Evolutionary conservation across 2,113 vertebrate genomes (phyloP).

Genomic region (Ivindomyrus marchei): DNA sequence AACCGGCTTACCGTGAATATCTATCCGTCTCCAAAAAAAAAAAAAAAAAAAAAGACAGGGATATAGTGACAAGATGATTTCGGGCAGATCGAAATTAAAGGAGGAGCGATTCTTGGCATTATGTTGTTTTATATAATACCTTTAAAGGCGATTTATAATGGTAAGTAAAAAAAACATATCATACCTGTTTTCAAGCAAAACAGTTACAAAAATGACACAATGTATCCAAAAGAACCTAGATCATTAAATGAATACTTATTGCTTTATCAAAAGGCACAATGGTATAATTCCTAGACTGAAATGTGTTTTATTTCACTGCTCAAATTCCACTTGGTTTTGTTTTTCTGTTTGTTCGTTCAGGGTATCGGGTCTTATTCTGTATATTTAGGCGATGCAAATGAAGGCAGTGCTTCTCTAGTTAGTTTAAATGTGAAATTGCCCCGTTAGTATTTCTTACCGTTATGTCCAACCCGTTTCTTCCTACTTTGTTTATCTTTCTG

Average conservation of each 20-base stretch:
- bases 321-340: slow-evolving; percentile 31
- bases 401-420: slow-evolving; percentile 51
- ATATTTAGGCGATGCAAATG: slow-evolving; percentile 54
- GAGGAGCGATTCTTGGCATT: slow-evolving; percentile 13
- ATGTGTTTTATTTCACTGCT: slow-evolving; percentile 44
- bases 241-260: slow-evolving; percentile 22
- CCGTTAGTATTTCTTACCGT: slow-evolving; percentile 39
- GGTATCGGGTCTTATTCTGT: slow-evolving; percentile 52
- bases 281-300: slow-evolving; percentile 31
- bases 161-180: neutral
- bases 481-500: slow-evolving; percentile 32
- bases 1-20: neutral
- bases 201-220: slow-evolving; percentile 5
- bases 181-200: slow-evolving; percentile 10
- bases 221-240: slow-evolving; percentile 16
- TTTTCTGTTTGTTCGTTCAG: slow-evolving; percentile 28
- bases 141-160: slow-evolving; percentile 14
- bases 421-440: slow-evolving; percentile 50
- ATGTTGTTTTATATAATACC: slow-evolving; percentile 8
- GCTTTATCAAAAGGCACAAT: slow-evolving; percentile 45
- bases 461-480: slow-evolving; percentile 36
- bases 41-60: neutral
- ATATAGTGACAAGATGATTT: neutral
- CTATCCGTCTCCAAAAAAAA: slow-evolving; percentile 3
- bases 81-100: neutral